Conservation (phyloP, 2,888 invertebrate species). For the Caenorhabditis becei region DNA sequence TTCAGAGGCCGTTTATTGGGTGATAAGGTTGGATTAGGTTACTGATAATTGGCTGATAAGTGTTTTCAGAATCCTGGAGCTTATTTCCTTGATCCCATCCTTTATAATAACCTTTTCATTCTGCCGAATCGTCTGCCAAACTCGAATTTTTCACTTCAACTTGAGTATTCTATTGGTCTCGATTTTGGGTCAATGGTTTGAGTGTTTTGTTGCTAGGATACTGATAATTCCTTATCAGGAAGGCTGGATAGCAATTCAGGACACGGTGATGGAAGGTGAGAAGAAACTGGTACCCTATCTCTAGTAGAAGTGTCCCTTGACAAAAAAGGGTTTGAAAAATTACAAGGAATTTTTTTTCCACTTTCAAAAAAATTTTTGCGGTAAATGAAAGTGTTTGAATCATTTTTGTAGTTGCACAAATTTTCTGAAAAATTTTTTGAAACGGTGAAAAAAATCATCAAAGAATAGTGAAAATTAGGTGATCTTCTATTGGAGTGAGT, state of each 20-base stretch:
- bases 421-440: background rate
- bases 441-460: no score
- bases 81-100: background rate
- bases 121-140: conserved; percentile 16
- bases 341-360: no score
- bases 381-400: no score
- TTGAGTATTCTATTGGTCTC: conserved; percentile 25
- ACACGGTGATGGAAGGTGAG: conserved; percentile 29
- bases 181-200: conserved; percentile 32
- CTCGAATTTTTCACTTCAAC: conserved; percentile 38
- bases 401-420: no score
- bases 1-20: conserved; percentile 23
- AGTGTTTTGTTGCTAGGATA: conserved; percentile 27
- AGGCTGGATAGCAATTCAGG: conserved; percentile 33
- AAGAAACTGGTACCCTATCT: no score
- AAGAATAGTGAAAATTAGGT: no score
- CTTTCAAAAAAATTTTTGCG: no score
- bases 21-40: conserved; percentile 16
- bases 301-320: no score
- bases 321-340: no score
- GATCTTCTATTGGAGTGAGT: no score
- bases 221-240: conserved; percentile 42
- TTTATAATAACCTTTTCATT: conserved; percentile 16
- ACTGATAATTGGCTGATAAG: background rate
- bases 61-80: conserved; percentile 22